Evolutionary conservation across 1,140 invertebrate genomes (phyloP), one percentile per base, ranked within the genome.

Genomic region (Neomicropteryx cornuta): DNA sequence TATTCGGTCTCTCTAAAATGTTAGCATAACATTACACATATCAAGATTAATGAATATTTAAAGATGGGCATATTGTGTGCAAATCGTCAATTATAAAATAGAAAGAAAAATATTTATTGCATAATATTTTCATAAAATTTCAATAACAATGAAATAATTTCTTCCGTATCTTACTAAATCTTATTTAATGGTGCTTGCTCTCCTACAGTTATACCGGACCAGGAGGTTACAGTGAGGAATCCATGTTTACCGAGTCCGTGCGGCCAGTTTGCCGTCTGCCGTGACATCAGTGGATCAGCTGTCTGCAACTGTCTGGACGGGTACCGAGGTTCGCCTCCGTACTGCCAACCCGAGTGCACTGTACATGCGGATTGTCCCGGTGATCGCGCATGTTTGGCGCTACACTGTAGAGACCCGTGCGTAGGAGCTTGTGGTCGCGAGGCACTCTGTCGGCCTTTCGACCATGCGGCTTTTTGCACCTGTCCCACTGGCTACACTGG

Each of bases 331-430:
- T 79, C 81, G 11, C 73, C 74, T 33, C 69, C 70, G 14, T 72
- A 71, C 39, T 87, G 83, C 50, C 61, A 77, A 36, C 79, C 81
- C 5, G 81, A 86, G 51, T 84, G 81, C 50, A 69, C 73, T 2
- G 49, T 74, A 0, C 73, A 78, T 53, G 62, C 71, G 0, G 82
- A 87, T 35, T 88, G 85, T 52, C 45, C 72, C 1, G 63, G 67
- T 21, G 65, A 76, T 45, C 72, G 68, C 43, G 77, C 81, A 30
- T 85, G 82, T 39, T 65, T 81, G 29, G 69, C 74, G 48, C 73
- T 72, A 46, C 81, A 78, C 53, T 87, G 83, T 52, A 60, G 60
- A 21, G 79, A 87, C 58, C 84, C 84, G 16, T 86, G 83, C 51
- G 71, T 72, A 4, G 82, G 81, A 22, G 73, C 77, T 5, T 88